Base-by-base conservation (phyloP, 2,888 invertebrate species). In the Brenthis daphne region DNA sequence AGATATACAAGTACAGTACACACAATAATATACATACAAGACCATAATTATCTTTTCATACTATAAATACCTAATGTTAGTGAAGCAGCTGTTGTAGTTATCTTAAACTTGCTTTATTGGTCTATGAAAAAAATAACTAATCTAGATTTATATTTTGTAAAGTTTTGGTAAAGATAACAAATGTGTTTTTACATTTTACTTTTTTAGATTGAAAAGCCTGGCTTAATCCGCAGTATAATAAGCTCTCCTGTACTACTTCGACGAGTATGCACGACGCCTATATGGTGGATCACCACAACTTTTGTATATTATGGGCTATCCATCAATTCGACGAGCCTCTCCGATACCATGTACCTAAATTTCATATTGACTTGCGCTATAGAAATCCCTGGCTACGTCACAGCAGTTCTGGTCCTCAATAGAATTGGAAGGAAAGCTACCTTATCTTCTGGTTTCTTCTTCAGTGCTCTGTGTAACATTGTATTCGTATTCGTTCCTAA, bases 251-350 rank as follows among this genome's bases (percentile, higher is more conserved):
- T 90, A 13, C 85, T 95, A 3, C 80, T 94, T 2, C 81, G 94
- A 0, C 86, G 94, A 51, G 82, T 94, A 61, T 73, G 93, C 20
- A 94, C 94, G 65, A 95, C 95, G 65, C 95, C 94, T 16, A 90
- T 95, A 73, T 95, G 95, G 83, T 96, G 96, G 96, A 93, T 95
- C 48, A 94, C 95, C 0, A 95, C 95, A 72, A 94, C 95, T 0
- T 94, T 96, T 71, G 94, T 96, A 6, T 96, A 95, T 83, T 96
- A 95, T 77, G 96, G 96, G 0, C 84, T 96, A n/a, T 95, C 95
- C 4, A 85, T 96, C 63, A 96, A 95, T 82, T 94, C 96, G 0
- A 95, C 95, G 0, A 89, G 94, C 0, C 85, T 96, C 47, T 93
- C 94, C 43, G 96, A 95, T 11, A 94, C 96, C 79, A 94, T 94